Conservation (phyloP, 1,140 invertebrate genomes). For the Drosophila mayri region DNA sequence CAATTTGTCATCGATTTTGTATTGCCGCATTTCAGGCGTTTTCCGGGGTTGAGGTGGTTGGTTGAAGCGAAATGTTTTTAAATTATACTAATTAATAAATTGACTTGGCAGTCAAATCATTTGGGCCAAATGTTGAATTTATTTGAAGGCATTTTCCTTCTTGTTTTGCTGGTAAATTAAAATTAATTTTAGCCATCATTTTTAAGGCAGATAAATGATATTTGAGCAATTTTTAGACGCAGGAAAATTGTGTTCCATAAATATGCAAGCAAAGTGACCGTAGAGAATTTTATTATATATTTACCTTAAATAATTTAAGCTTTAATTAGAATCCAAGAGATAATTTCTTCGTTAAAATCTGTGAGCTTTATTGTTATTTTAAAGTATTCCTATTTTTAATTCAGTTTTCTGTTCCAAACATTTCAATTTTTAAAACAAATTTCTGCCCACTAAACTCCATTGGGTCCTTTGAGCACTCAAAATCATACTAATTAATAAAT, state of each 20-base stretch:
- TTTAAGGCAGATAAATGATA: background rate
- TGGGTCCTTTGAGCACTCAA: conserved; percentile 8
- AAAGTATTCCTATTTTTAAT: too few relatives aligned
- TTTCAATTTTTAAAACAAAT: too few relatives aligned
- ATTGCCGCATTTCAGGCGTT: conserved; percentile 77
- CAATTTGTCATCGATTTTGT: conserved; percentile 85
- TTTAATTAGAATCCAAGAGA: too few relatives aligned
- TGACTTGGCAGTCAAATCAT: conserved; percentile 82
- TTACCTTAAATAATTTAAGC: too few relatives aligned
- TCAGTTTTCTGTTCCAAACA: too few relatives aligned
- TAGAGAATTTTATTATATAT: too few relatives aligned
- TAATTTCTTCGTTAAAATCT: too few relatives aligned
- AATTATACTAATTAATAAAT: conserved; percentile 85
- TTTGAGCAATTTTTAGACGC: too few relatives aligned
- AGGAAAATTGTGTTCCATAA: too few relatives aligned
- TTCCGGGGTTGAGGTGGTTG: conserved; percentile 19
- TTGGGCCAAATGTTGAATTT: conserved; percentile 73
- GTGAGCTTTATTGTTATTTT: too few relatives aligned
- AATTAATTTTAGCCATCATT: background rate
- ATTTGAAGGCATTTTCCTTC: conserved; percentile 25
- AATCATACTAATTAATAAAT: conserved; percentile 84
- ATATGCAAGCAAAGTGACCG: too few relatives aligned
- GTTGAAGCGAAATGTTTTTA: conserved; percentile 66
- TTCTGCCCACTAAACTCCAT: too few relatives aligned
- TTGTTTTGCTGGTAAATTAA: background rate